Evolutionary conservation across 2,797 vertebrate genomes (phyloP), one percentile per base, ranked within the genome.

Genomic region (Cephalopachus bancanus): DNA sequence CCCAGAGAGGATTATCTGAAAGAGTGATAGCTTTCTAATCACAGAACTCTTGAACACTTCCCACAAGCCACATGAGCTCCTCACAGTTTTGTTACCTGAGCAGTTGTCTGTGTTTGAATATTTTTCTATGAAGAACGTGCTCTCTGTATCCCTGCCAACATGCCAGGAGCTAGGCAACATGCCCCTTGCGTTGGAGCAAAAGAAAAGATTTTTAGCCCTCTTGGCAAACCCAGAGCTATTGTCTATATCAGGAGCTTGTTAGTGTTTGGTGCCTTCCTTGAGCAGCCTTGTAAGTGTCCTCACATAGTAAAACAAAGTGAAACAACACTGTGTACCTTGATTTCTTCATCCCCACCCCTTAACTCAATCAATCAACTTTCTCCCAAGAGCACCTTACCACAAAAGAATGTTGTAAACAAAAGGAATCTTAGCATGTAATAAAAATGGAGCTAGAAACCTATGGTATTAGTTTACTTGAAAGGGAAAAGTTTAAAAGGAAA

Each of bases 251-350:
- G n/a, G 60, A 83, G 71, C 60, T 85, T 79, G 1, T 75, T 95
- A 17, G 85, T 74, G 75, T 72, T 96, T 95, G 49, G 75, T 69
- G 67, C 86, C 92, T 97, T 97, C 92, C 91, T 96, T 0, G 7
- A 22, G 80, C 24, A 74, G 89, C 91, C 95, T 94, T 86, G 93
- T 88, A 3, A 0, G 5, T 26, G n/a, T 89, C 79, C 88, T 67
- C 53, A 10, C 75, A 49, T 33, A 87, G 94, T 78, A 53, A 28
- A 49, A 44, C 24, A 69, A 28, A 84, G 10, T 20, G 22, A 22
- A 95, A 88, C 7, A 67, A 83, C 83, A n/a, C 33, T 10, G 20
- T 24, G 88, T 78, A n/a, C 33, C 33, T 51, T 72, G 19, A 11
- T 65, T 60, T 69, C 3, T 28, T 51, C 55, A 79, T 22, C 55